Evolutionary conservation across 2,797 vertebrate genomes (phyloP).

Genomic region (Salarias fasciatus): DNA sequence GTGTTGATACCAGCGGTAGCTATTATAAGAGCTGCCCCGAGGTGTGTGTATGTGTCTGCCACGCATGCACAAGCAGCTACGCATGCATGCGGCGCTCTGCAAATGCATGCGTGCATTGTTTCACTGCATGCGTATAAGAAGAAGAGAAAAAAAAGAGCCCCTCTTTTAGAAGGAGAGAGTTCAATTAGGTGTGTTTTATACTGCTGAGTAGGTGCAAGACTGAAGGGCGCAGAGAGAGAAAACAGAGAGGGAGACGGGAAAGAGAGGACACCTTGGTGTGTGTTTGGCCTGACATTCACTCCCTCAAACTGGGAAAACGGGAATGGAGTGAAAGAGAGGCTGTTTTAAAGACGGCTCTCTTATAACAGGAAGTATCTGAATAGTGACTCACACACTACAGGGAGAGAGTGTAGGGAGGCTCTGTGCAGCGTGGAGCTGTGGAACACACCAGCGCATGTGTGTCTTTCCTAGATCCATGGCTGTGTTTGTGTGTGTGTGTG

Average conservation of each 20-base stretch:
- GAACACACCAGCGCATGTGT: conserved; percentile 42
- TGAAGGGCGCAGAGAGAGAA: conserved; percentile 44
- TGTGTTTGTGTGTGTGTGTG: conserved; percentile 16
- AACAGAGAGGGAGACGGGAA: conserved; percentile 1
- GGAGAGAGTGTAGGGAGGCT: conserved; percentile 35
- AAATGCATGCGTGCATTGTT: conserved; percentile 33
- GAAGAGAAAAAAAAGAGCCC: conserved; percentile 1
- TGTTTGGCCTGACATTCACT: conserved; percentile 63
- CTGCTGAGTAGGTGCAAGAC: conserved; percentile 53
- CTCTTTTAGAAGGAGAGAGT: conserved; percentile 38
- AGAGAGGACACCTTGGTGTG: conserved; percentile 63
- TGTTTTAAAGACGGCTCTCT: conserved; percentile 70
- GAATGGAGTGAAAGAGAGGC: conserved; percentile 49
- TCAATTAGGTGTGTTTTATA: conserved; percentile 53
- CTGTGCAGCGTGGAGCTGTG: conserved; percentile 42
- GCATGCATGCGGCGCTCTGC: conserved; percentile 9
- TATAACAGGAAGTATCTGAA: conserved; percentile 78
- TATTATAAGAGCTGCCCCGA: conserved; percentile 60
- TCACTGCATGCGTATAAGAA: conserved; percentile 18
- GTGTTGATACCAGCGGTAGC: conserved; percentile 39
- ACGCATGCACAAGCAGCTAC: conserved; percentile 32
- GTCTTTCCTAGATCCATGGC: conserved; percentile 23
- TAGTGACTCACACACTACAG: conserved; percentile 69
- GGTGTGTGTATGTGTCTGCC: conserved; percentile 44
- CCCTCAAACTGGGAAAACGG: conserved; percentile 62